Evolutionary conservation across 2,113 vertebrate genomes (phyloP).

Genomic region (Sterrhoptilus dennistouni): DNA sequence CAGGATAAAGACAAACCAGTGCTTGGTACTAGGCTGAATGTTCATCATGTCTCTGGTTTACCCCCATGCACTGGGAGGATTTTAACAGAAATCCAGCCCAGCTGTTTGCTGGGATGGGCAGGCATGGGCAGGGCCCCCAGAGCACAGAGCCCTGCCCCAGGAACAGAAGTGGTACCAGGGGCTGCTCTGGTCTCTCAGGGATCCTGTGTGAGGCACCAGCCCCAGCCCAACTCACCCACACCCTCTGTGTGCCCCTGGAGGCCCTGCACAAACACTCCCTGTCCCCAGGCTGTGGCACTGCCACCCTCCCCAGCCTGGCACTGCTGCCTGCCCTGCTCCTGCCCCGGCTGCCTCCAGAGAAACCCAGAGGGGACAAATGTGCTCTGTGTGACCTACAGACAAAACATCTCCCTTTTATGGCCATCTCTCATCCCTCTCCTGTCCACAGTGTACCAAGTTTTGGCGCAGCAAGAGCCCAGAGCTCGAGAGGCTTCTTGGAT

Average conservation of each 20-base stretch:
- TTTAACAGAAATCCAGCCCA: accelerated
- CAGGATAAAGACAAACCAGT: not conserved
- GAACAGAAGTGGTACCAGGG: too few relatives aligned
- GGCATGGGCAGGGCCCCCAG: not conserved
- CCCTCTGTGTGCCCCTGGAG: accelerated
- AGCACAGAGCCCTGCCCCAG: not conserved
- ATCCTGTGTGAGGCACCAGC: accelerated
- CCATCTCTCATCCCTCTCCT: not conserved
- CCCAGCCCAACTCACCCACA: accelerated
- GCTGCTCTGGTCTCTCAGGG: accelerated
- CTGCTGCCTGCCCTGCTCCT: accelerated
- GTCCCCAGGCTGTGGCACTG: not conserved
- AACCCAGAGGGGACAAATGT: not conserved
- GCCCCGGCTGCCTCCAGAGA: not conserved
- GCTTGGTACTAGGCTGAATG: not conserved
- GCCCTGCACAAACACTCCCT: too few relatives aligned
- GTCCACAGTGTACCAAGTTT: too few relatives aligned
- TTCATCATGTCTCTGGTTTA: not conserved
- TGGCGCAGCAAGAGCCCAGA: not conserved
- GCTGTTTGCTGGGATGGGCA: not conserved
- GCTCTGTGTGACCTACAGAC: accelerated
- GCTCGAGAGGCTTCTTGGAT: not conserved
- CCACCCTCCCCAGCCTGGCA: not conserved
- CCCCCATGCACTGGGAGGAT: not conserved
- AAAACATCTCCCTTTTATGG: not conserved